phyloP scores from a whole-genome alignment of 2,113 vertebrate species.

The Accipiter cooperii region DNA sequence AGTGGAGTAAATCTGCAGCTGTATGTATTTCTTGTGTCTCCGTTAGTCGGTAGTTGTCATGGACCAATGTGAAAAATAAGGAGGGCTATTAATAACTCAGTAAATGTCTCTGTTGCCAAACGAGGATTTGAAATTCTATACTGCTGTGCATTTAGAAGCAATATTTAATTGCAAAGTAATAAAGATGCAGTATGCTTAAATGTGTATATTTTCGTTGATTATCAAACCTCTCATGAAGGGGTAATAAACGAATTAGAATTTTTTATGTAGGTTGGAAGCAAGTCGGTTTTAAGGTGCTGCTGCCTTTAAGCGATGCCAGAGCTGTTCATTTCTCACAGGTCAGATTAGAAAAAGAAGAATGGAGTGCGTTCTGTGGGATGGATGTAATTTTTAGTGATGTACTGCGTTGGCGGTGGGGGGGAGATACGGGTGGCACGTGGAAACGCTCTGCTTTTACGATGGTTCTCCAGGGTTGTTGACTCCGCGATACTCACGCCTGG shows the following conservation, averaged over 20 bases:
- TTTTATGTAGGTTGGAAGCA: neutral
- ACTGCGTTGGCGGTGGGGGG: rapidly evolving
- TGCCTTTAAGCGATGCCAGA: neutral
- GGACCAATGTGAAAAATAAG: neutral
- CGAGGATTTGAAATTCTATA: neutral
- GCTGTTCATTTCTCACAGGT: neutral
- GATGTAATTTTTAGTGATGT: neutral
- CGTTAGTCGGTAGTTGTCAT: neutral
- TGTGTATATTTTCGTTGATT: neutral
- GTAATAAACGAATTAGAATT: neutral
- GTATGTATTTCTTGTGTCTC: neutral
- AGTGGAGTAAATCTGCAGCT: neutral
- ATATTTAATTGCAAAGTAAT: neutral
- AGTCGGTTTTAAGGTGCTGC: neutral
- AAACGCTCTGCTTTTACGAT: neutral
- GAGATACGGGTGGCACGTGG: rapidly evolving
- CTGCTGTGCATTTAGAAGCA: neutral
- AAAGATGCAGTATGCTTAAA: neutral
- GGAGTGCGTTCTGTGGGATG: neutral
- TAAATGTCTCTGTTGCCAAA: neutral
- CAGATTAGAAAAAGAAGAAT: neutral
- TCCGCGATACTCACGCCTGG: neutral
- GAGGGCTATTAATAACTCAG: neutral
- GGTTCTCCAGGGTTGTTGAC: neutral
- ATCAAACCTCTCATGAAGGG: neutral